These are phyloP conservation scores for Pontoporia blainvillei DNA, from an alignment of 2,113 vertebrate genomes.

Conservation along the genomic window DNA sequence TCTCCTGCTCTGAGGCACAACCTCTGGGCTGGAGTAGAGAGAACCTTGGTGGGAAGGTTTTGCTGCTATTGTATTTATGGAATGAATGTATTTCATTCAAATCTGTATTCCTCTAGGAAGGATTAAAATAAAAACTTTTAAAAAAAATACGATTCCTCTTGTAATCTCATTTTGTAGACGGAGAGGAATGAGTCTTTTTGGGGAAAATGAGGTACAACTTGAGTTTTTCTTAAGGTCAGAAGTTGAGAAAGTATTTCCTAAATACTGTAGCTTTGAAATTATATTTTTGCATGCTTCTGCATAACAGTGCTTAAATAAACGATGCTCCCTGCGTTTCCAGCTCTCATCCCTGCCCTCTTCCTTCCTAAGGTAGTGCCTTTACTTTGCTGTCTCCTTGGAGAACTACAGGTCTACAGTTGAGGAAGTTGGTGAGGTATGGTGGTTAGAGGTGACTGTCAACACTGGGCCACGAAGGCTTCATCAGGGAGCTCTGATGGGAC, in stretches of 20 bases:
- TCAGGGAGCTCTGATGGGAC: background rate
- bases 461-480: accelerated
- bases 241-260: background rate
- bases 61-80: constrained; percentile 86
- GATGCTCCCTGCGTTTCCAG: background rate
- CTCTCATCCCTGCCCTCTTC: background rate
- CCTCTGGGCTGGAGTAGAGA: background rate
- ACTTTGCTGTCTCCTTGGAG: background rate
- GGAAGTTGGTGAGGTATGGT: background rate
- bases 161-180: background rate
- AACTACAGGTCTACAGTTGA: background rate
- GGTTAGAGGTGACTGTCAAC: background rate
- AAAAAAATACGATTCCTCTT: background rate
- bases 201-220: background rate
- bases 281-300: background rate
- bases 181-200: background rate
- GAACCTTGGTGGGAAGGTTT: constrained; percentile 64
- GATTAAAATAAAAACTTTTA: constrained; percentile 69
- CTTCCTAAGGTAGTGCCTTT: background rate
- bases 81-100: constrained; percentile 79
- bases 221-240: background rate
- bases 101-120: constrained; percentile 77
- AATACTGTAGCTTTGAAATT: background rate
- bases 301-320: background rate
- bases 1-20: constrained; percentile 44